phyloP scores from a whole-genome alignment of 2,113 vertebrate genomes.

The Ancistrus triradiatus region DNA sequence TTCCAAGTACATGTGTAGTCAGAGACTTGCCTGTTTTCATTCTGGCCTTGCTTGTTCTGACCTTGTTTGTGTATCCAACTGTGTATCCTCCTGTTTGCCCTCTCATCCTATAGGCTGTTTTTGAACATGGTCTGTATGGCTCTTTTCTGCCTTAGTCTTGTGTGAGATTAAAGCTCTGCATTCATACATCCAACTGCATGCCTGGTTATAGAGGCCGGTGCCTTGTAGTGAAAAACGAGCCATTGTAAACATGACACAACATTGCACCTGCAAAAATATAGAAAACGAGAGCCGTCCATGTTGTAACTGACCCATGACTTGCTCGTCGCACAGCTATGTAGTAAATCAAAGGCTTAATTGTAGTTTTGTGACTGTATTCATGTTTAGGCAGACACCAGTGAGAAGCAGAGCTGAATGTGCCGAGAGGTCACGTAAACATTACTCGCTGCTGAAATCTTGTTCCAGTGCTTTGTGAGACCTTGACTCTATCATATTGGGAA shows the following conservation, averaged over 20 bases:
- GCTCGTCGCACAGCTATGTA: no score
- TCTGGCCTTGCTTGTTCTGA: conserved; percentile 2
- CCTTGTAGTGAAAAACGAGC: neutral
- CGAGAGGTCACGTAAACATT: conserved; percentile 10
- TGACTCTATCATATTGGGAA: conserved; percentile 1
- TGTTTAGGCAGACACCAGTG: no score
- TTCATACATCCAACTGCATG: neutral
- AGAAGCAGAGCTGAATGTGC: no score
- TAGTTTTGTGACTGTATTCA: no score
- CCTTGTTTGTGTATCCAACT: conserved; percentile 1
- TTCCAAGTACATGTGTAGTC: conserved; percentile 5
- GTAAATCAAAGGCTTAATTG: no score
- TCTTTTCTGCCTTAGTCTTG: neutral
- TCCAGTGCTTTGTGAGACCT: conserved; percentile 5
- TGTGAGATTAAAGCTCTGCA: neutral
- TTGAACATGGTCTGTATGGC: neutral
- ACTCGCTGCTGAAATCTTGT: conserved; percentile 25
- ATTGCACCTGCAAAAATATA: neutral
- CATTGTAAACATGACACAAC: neutral
- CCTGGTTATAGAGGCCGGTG: neutral
- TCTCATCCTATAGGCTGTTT: neutral
- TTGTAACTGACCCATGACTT: no score
- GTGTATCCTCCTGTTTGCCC: neutral
- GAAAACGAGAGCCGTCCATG: conserved; percentile 3
- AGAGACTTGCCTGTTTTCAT: neutral